Percentiles rank a stretch among this genome's conserved stretches.
phyloP scores from a whole-genome alignment of 2,888 invertebrate genomes.

The Pycnomerus fuliginosus region DNA sequence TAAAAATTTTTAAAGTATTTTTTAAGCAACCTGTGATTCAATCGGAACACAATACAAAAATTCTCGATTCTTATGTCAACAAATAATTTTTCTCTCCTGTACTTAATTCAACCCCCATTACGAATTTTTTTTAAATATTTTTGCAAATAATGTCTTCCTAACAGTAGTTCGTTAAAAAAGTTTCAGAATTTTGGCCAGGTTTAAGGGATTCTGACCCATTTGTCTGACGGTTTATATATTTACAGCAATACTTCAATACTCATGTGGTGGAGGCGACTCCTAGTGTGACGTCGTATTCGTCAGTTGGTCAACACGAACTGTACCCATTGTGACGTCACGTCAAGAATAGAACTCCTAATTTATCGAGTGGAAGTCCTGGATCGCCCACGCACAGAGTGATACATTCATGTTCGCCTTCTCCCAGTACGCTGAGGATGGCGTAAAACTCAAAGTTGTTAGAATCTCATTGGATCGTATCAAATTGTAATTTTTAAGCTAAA shows the following conservation, averaged over 20 bases:
- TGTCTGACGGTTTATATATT: too few relatives aligned
- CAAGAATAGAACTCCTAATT: slow-evolving; percentile 45
- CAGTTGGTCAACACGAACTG: slow-evolving; percentile 66
- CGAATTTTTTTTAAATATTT: too few relatives aligned
- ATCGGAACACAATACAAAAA: too few relatives aligned
- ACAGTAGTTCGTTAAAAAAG: too few relatives aligned
- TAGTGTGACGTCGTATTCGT: slow-evolving; percentile 58
- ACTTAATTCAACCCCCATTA: too few relatives aligned
- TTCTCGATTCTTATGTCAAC: too few relatives aligned
- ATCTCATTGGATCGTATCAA: slow-evolving; percentile 17
- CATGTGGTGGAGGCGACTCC: slow-evolving; percentile 48
- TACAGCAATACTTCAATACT: slow-evolving; percentile 54
- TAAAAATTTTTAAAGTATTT: too few relatives aligned
- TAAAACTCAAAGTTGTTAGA: slow-evolving; percentile 23
- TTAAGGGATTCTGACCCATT: too few relatives aligned
- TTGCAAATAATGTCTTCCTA: too few relatives aligned
- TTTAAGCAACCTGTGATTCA: too few relatives aligned
- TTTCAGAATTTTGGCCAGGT: too few relatives aligned
- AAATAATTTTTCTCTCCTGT: too few relatives aligned
- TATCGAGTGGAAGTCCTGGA: slow-evolving; percentile 32
- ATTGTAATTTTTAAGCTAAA: slow-evolving; percentile 11
- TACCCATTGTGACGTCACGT: slow-evolving; percentile 69
- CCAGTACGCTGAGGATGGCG: slow-evolving; percentile 45
- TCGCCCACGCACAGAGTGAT: slow-evolving; percentile 43
- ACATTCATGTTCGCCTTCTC: slow-evolving; percentile 47